These are phyloP conservation scores for Lydus trimaculatus DNA, from an alignment of 2,888 invertebrate species.

Conservation along the genomic window DNA sequence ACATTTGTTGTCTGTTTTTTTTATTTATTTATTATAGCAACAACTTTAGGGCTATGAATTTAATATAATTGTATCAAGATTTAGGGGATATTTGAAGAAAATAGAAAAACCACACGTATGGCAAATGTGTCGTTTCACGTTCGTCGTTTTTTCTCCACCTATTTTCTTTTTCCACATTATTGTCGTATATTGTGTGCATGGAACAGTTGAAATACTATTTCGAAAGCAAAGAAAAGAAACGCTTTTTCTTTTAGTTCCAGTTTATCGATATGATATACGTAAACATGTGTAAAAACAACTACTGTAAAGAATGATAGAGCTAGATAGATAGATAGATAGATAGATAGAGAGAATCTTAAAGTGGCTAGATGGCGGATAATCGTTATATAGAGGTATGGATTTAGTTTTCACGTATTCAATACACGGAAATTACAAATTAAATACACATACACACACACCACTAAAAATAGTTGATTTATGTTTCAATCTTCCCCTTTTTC, in stretches of 20 bases:
- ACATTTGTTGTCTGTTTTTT: neutral
- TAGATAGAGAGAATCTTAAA: neutral
- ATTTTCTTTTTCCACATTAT: neutral
- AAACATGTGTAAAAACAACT: neutral
- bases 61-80: neutral
- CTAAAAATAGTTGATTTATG: constrained; percentile 2
- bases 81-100: neutral
- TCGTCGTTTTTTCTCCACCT: neutral
- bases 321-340: neutral
- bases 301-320: too few relatives aligned
- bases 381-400: neutral
- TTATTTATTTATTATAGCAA: neutral
- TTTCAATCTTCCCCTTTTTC: constrained; percentile 1
- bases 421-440: constrained; percentile 2
- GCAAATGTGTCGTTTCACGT: neutral
- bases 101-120: neutral
- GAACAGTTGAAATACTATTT: neutral
- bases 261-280: neutral
- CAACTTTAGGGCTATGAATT: neutral
- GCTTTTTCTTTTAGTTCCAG: neutral
- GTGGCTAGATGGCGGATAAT: neutral
- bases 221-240: neutral
- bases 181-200: neutral
- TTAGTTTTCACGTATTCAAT: neutral
- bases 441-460: neutral